Base-by-base conservation (phyloP, 2,797 vertebrate genomes). In the Fratercula arctica region DNA sequence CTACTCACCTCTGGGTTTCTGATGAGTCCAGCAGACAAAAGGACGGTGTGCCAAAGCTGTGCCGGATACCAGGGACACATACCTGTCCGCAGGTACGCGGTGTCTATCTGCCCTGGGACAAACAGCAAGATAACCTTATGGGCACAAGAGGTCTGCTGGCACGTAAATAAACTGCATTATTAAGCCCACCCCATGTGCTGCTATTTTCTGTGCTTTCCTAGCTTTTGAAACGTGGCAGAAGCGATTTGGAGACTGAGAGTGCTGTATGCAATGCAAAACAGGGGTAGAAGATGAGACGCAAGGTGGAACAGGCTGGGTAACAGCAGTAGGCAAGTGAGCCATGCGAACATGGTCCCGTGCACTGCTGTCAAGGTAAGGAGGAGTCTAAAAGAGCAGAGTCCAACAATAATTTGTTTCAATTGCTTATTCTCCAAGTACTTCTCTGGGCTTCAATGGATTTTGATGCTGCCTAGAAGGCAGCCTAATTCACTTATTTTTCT, bases 311-410 rank as follows among this genome's bases (percentile, higher is more conserved):
- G n/a, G n/a, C 4, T 3, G 26, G 9, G 29, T 33, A 74, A 39
- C 21, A 66, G 28, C 16, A 41, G 48, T 41, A 78, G 53, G 39
- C 20, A 63, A 67, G 28, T 11, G n/a, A 87, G 10, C 26, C 25
- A 5, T 2, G 28, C 0, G 2, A 48, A 78, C 13, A 5, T 1
- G 9, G 5, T 6, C 9, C 20, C 16, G 15, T n/a, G 23, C 61
- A 28, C 24, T 18, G 13, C n/a, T 50, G 41, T n/a, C 45, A 56
- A 45, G 23, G 23, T 21, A 67, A 75, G 21, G 24, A 68, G 23
- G 6, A 33, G 8, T n/a, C 50, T 35, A 33, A 50, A 69, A 48
- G 11, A 61, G 29, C 13, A 33, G 29, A 80, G 21, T 39, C 33
- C 33, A 54, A 43, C 25, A 43, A 64, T 25, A 61, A 43, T 54